Base-by-base conservation (phyloP, 2,888 invertebrate species). In the Cyclophora punctaria region DNA sequence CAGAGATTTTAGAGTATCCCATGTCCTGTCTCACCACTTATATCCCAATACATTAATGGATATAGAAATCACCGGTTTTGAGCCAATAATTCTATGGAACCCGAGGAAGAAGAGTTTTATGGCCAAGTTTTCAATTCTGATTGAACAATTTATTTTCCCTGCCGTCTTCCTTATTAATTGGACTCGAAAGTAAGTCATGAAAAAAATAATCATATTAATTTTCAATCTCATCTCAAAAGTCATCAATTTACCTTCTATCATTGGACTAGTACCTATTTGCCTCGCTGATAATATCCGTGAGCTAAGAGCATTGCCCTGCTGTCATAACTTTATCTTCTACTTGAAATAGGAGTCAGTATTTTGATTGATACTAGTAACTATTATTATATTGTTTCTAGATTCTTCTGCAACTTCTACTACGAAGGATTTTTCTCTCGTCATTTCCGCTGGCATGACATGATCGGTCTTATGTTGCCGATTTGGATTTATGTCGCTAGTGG, bases 1-100 rank as follows among this genome's bases (percentile, higher is more conserved):
- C 71, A 90, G 91, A 55, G 92, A 94, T 51, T 96, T 95, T 91
- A 89, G 96, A 60, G 91, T 96, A 41, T 92, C 92, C 0, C 96
- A 96, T 64, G 92, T 87, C 0, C 75, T 96, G 35, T 95, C 95
- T 35, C 96, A 96, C 73, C 96, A 96, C 70, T 80, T 93, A 2
- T 95, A 92, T 69, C 91, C 96, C 0, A 96, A 96, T 68, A 94
- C 95, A 0, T 78, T 93, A 2, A 90, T 92, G 76, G 96, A 96
- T 77, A 79, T 92, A 55, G 95, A 96, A 74, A 79, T 95, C 2
- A 91, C 92, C 52, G 81, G 85, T 58, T 84, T 92, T 43, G 94
- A 95, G 63, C 95, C 95, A 0, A 64, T 93, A n/a, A 70, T 94
- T 2, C 81, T 89, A 35, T 95, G 91, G 90, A 73, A 93, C 48